These are phyloP conservation scores for Sinosuthora webbiana DNA, from an alignment of 2,113 vertebrate species.

Conservation along the genomic window DNA sequence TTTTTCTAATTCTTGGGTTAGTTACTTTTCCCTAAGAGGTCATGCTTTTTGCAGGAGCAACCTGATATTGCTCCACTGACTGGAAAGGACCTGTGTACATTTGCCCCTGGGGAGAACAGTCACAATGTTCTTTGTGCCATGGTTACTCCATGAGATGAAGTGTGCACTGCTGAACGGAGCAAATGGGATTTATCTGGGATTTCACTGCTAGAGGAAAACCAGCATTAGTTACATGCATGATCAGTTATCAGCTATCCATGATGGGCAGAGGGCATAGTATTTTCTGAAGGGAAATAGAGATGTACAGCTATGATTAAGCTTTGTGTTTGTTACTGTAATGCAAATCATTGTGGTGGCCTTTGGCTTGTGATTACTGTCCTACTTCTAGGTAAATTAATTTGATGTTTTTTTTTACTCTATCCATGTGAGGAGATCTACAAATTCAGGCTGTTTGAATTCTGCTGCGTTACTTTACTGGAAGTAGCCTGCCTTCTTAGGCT, in stretches of 20 bases:
- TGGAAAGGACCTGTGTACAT: background rate
- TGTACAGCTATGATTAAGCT: background rate
- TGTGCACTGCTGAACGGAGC: background rate
- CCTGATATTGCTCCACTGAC: background rate
- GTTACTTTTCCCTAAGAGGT: background rate
- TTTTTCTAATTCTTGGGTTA: background rate
- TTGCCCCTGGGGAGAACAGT: background rate
- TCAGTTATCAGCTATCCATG: background rate
- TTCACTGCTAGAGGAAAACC: background rate
- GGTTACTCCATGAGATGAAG: background rate
- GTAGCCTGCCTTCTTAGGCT: background rate
- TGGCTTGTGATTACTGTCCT: background rate
- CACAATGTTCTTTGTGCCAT: accelerated
- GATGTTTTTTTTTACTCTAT: background rate
- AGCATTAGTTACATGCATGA: background rate
- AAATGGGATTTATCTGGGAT: background rate
- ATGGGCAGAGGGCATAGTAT: background rate
- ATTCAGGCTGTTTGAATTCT: background rate
- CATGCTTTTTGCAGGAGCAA: background rate
- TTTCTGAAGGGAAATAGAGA: background rate
- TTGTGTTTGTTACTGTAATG: background rate
- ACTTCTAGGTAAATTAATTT: conserved; percentile 14
- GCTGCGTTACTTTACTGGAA: background rate
- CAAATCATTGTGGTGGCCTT: background rate
- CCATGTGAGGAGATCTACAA: background rate